Evolutionary conservation across 2,888 invertebrate genomes (phyloP).

Genomic region (Meganola albula): DNA sequence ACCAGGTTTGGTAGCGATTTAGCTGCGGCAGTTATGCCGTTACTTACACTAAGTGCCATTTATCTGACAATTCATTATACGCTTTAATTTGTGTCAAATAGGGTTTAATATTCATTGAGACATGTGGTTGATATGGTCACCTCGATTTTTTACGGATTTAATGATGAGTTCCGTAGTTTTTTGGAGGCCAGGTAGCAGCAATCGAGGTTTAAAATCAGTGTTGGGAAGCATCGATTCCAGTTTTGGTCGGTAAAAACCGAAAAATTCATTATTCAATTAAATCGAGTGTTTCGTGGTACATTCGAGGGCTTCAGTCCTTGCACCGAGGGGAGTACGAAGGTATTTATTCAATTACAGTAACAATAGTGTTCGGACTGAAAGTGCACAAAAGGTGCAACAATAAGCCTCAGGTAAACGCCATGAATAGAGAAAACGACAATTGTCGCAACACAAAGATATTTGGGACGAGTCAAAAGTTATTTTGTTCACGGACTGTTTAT

Average conservation of each 20-base stretch:
- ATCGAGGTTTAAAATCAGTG: conserved; percentile 30
- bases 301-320: conserved; percentile 29
- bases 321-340: conserved; percentile 49
- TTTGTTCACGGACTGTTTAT: conserved; percentile 49
- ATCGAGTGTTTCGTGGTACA: conserved; percentile 22
- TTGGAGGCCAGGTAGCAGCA: conserved; percentile 52
- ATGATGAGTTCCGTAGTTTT: conserved; percentile 56
- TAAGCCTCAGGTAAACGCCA: conserved; percentile 59
- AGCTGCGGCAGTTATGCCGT: conserved; percentile 46
- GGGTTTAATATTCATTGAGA: conserved; percentile 51
- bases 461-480: conserved; percentile 69
- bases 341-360: conserved; percentile 75
- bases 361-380: conserved; percentile 66
- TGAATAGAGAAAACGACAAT: conserved; percentile 64
- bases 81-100: conserved; percentile 55
- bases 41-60: conserved; percentile 46
- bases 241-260: conserved; percentile 25
- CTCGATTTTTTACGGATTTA: conserved; percentile 40
- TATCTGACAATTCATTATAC: conserved; percentile 42
- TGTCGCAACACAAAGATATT: conserved; percentile 58
- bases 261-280: conserved; percentile 35
- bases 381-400: conserved; percentile 56
- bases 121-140: conserved; percentile 21
- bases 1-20: conserved; percentile 75
- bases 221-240: conserved; percentile 26